Base-by-base conservation (phyloP, 2,888 invertebrate species). In the Ypsolopha scabrella region DNA sequence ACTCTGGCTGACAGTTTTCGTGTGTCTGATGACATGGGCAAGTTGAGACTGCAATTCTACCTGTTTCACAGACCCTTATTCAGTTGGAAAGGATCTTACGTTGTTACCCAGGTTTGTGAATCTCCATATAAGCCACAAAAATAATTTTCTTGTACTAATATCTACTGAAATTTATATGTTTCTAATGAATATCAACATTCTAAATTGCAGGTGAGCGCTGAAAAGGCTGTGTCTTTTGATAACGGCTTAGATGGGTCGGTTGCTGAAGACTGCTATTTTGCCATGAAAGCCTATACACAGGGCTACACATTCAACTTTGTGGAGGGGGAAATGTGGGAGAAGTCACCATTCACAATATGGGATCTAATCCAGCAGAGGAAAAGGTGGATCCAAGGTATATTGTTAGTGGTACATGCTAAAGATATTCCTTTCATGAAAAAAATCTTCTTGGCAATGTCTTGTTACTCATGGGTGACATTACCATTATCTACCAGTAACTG, bases 241-340 rank as follows among this genome's bases (percentile, higher is more conserved):
- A 97, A 98, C 78, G 98, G 98, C 11, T 88, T 95, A 56, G 98
- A 98, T 77, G 98, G 98, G 14, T 97, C 97, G 0, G 94, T 98
- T n/a, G 98, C 98, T 14, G 98, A 98, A 79, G 98, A 98, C 75
- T 98, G 97, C 70, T 98, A 92, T 76, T 98, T 98, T 80, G 96
- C 97, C 14, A 98, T 98, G 97, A 92, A 95, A 58, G 98, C 98
- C 3, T 96, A 93, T 75, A 90, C 91, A 56, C 91, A 95, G 74
- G 98, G 97, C 34, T 98, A 94, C 73, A 90, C 93, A 14, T 98
- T 98, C 77, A 95, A 96, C 73, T 98, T 98, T 80, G 92, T 98
- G 58, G 98, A 98, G 75, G 98, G 98, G 48, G 98, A 98, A 85
- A 98, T 98, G 98, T 97, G 97, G 93, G 98, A 98, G 74, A 98